Evolutionary conservation across 2,113 vertebrate genomes (phyloP).

Genomic region (Spilogale gracilis): DNA sequence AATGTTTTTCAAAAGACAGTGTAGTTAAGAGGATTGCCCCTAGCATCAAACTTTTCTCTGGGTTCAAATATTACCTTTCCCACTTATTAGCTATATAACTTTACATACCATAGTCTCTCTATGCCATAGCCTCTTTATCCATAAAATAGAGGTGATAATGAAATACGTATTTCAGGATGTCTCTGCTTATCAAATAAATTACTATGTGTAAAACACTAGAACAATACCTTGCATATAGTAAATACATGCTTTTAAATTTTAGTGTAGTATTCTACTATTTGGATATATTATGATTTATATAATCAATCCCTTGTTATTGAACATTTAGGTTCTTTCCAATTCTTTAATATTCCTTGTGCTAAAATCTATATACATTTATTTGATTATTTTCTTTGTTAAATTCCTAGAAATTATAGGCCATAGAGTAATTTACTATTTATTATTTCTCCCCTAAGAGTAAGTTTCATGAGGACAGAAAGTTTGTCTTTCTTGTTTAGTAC

Average conservation of each 20-base stretch:
- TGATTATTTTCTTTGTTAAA: not conserved
- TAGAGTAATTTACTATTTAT: not conserved
- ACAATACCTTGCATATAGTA: not conserved
- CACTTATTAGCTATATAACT: not conserved
- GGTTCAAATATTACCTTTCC: not conserved
- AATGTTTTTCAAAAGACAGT: not conserved
- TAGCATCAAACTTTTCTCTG: not conserved
- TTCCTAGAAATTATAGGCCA: constrained; percentile 20
- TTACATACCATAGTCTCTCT: not conserved
- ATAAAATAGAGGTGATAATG: not conserved
- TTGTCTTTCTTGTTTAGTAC: not conserved
- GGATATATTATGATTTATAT: not conserved
- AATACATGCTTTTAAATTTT: not conserved
- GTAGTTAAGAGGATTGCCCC: not conserved
- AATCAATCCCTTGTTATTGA: not conserved
- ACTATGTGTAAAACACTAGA: not conserved
- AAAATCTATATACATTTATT: not conserved
- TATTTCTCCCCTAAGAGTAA: not conserved
- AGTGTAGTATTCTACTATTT: not conserved
- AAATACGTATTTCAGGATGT: constrained; percentile 12
- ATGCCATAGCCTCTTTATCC: not conserved
- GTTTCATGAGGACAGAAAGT: not conserved
- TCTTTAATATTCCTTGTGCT: not conserved
- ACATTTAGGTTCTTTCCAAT: not conserved
- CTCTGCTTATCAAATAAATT: not conserved